Evolutionary conservation across 2,888 invertebrate genomes (phyloP), one percentile per base, ranked within the genome.

Genomic region (Trichacis sp.): DNA sequence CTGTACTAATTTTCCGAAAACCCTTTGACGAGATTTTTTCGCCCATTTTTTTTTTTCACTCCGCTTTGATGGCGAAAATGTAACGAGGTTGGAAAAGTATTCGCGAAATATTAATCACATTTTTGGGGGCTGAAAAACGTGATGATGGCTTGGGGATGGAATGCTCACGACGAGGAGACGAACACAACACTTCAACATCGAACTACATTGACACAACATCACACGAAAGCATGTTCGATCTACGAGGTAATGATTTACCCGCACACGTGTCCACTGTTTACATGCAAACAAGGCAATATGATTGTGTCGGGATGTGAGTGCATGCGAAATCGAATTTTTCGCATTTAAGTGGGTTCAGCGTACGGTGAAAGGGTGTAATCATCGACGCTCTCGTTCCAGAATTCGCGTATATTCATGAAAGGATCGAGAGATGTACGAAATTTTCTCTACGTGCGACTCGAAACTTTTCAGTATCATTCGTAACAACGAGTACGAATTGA

Each of bases 211-310:
- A 52, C 60, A 60, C 53, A 64, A 68, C 60, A 64, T 51, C 60
- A 68, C 57, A 64, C 60, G 56, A 60, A 63, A 63, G 63, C 67
- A 60, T 58, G 67, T 68, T 57, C 58, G 50, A 47, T 64, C 53
- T 60, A 64, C 57, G 60, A 46, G 64, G 61, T 68, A 67, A 68
- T 64, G 63, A 67, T 46, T 59, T 60, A 63, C 67, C 58, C 55
- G 62, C 65, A 66, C 66, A 66, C 75, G 74, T 77, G 70, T 65
- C 68, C 69, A 77, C 71, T 74, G 71, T 76, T 70, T 72, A 74
- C 77, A 77, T 77, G 75, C 76, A 77, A 73, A 76, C 73, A 77
- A 69, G 68, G 65, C 61, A 71, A 68, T 67, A 66, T 62, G 72
- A 71, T 71, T 68, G 66, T 66, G 67, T 63, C 61, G 61, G 61